Base-by-base conservation (phyloP, 2,888 invertebrate species). In the Campoplex capitator region DNA sequence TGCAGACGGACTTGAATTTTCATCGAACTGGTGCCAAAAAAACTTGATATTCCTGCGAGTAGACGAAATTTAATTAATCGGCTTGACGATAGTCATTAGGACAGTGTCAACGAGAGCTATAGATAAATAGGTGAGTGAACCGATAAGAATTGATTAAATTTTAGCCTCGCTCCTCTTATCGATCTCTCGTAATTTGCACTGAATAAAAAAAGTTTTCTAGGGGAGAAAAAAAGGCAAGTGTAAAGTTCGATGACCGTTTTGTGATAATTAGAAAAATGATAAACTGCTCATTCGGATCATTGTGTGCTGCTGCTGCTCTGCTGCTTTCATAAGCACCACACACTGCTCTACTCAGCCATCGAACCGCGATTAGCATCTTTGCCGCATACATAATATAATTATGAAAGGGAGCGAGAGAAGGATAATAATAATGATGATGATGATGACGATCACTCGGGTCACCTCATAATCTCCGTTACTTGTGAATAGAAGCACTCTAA, bases 221-320 rank as follows among this genome's bases (percentile, higher is more conserved):
- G 54, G 13, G 68, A 56, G 48, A 58, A n/a, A 48, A 71, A 71
- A 32, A 32, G 23, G 28, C 68, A 42, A 71, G 28, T 18, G 45
- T n/a, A 58, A 48, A 78, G 87, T 82, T 87, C 87, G 79, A 79
- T 35, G 65, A 79, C 84, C 84, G 65, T 35, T 51, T 68, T 45
- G 54, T 70, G 71, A 84, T 62, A 75, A 71, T 67, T 68, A 75
- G 38, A 62, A 56, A 35, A 51, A 83, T 74, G 45, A 71, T 83
- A 28, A 13, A 70, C 45, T n/a, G n/a, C n/a, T 85, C 65, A 62
- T 70, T 56, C 67, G 42, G 38, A 86, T 74, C 51, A 45, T 77
- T 58, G 56, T 73, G 38, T 11, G 16, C 51, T 23, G 23, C 0
- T 23, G 23, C 23, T 23, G 0, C 23, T n/a, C 23, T n/a, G 32